phyloP scores from a whole-genome alignment of 37 sponge, comb jelly and placozoan genomes.

The Halichondria panicea region DNA sequence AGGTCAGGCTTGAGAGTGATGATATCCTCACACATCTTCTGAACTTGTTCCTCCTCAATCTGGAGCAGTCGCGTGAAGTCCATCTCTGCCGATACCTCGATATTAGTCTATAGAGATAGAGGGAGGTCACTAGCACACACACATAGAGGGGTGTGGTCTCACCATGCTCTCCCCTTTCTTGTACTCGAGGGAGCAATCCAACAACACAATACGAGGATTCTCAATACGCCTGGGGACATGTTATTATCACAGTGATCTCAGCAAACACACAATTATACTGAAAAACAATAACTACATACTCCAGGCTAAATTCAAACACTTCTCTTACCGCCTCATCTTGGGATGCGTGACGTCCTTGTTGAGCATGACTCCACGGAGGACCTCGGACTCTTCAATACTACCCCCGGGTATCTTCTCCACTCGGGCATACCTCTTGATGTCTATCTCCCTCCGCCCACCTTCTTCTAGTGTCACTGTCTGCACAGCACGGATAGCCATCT shows the following conservation, averaged over 20 bases:
- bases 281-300: neutral
- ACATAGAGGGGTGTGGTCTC: constrained; percentile 3
- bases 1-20: constrained; percentile 95
- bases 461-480: constrained; percentile 77
- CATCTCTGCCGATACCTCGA: constrained; percentile 67
- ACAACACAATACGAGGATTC: constrained; percentile 89
- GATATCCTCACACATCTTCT: constrained; percentile 90
- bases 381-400: constrained; percentile 83
- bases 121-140: neutral
- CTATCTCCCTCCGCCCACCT: constrained; percentile 86
- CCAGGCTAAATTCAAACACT: neutral
- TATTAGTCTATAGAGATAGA: constrained; percentile 58
- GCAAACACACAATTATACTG: neutral
- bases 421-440: constrained; percentile 95
- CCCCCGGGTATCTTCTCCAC: constrained; percentile 98
- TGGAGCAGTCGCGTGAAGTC: constrained; percentile 86
- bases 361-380: constrained; percentile 90
- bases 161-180: constrained; percentile 98
- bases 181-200: constrained; percentile 96
- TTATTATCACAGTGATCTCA: neutral
- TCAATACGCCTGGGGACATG: constrained; percentile 61
- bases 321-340: constrained; percentile 82
- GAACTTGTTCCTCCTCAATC: constrained; percentile 89
- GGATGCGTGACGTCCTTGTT: constrained; percentile 98
- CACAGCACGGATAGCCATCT: constrained; percentile 93